A percentile compares a stretch with the other conserved stretches of the same genome.
phyloP scores from a whole-genome alignment of 2,113 vertebrate species.

The Todiramphus chloris region DNA sequence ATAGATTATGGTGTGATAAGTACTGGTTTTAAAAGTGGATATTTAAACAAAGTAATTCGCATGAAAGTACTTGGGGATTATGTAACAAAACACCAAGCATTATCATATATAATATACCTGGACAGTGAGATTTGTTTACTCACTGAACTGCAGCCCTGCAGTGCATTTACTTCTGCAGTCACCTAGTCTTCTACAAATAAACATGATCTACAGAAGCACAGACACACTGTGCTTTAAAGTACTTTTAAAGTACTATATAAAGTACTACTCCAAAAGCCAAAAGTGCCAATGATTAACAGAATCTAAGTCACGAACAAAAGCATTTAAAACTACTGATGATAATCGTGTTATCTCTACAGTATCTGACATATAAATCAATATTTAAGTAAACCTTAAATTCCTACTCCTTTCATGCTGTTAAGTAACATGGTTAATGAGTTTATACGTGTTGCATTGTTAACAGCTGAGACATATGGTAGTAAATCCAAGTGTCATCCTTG shows the following conservation, averaged over 20 bases:
- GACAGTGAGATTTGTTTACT: not conserved
- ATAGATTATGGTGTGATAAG: not conserved
- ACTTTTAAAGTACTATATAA: too few relatives aligned
- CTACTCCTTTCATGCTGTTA: not conserved
- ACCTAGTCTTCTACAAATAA: not conserved
- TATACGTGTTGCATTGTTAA: not conserved
- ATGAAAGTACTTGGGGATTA: constrained; percentile 19
- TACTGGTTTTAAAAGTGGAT: constrained; percentile 10
- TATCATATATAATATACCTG: not conserved
- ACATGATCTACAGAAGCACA: constrained; percentile 1
- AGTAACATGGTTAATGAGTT: not conserved
- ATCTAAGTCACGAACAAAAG: not conserved
- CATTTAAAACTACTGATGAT: not conserved
- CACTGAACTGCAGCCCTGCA: not conserved
- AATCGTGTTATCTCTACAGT: too few relatives aligned
- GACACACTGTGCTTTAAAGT: not conserved
- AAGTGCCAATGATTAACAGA: not conserved
- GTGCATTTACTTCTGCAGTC: not conserved
- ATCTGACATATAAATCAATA: not conserved
- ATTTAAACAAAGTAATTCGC: constrained; percentile 16
- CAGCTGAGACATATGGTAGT: not conserved
- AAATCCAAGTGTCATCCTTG: not conserved
- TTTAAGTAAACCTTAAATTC: not conserved
- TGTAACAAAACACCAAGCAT: not conserved
- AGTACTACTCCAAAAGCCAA: not conserved